Evolutionary conservation across 2,113 vertebrate genomes (phyloP).

Genomic region (Gobiocypris rarus): DNA sequence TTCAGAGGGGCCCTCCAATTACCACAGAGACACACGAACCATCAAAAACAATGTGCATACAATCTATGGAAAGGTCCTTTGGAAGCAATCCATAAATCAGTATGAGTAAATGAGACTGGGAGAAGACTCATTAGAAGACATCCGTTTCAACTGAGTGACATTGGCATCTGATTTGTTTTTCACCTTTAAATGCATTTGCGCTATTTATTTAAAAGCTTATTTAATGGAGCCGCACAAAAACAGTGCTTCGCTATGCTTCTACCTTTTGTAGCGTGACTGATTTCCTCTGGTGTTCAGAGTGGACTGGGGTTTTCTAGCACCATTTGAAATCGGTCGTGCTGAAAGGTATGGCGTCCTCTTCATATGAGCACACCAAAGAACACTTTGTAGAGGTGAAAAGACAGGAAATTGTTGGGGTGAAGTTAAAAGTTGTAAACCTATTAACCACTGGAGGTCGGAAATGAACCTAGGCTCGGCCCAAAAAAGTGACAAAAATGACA

Average conservation of each 20-base stretch:
- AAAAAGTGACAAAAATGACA: neutral
- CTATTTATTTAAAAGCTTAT: neutral
- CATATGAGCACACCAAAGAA: neutral
- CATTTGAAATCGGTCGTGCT: conserved; percentile 65
- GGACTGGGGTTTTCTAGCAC: conserved; percentile 61
- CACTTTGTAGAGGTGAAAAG: neutral
- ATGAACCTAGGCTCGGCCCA: neutral
- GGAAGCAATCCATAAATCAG: neutral
- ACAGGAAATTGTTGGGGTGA: neutral
- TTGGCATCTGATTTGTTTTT: neutral
- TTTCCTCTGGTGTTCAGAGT: conserved; percentile 66
- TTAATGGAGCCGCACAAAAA: neutral
- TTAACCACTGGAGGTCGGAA: neutral
- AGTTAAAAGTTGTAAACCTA: neutral
- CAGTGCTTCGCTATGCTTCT: neutral
- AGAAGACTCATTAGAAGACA: neutral
- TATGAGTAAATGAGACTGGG: neutral
- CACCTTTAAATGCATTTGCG: neutral
- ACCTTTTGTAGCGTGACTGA: conserved; percentile 57
- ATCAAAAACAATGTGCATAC: neutral
- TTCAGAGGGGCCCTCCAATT: conserved; percentile 33
- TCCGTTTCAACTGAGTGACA: neutral
- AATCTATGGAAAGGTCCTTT: neutral
- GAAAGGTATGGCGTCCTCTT: conserved; percentile 46
- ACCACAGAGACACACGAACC: conserved; percentile 43